These are phyloP conservation scores for Herminia tarsipennalis DNA, from an alignment of 2,888 invertebrate species.

Conservation along the genomic window DNA sequence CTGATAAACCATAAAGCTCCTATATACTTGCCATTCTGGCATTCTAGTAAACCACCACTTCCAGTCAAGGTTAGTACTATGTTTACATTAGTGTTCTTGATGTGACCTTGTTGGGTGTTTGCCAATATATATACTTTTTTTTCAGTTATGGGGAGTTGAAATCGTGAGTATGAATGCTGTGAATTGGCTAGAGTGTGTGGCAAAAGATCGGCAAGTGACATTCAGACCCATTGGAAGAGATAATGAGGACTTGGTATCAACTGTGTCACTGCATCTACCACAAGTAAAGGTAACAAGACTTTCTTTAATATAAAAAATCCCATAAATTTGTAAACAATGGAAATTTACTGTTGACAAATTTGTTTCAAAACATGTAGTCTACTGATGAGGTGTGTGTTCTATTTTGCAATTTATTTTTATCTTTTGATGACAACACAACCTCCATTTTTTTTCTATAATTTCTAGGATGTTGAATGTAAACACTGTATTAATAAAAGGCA, in stretches of 20 bases:
- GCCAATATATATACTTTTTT: constrained; percentile 32
- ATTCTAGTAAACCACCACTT: constrained; percentile 78
- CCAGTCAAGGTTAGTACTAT: constrained; percentile 78
- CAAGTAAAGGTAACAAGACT: constrained; percentile 69
- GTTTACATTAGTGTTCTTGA: constrained; percentile 22
- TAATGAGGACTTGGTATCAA: constrained; percentile 75
- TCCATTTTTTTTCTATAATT: too few species aligned
- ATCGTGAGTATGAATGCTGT: constrained; percentile 82
- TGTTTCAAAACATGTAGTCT: too few species aligned
- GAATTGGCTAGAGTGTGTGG: constrained; percentile 86
- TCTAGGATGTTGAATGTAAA: too few species aligned
- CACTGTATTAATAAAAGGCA: too few species aligned
- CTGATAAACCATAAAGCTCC: constrained; percentile 85
- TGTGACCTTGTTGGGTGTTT: constrained; percentile 26
- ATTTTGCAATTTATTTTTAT: too few species aligned
- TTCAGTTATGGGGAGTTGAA: constrained; percentile 81
- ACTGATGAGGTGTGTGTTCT: too few species aligned
- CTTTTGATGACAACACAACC: too few species aligned
- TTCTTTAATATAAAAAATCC: too few species aligned
- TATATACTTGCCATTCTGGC: constrained; percentile 82
- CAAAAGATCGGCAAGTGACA: constrained; percentile 76
- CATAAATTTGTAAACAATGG: too few species aligned
- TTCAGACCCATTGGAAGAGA: constrained; percentile 78
- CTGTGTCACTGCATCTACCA: constrained; percentile 76
- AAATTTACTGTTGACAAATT: too few species aligned